Evolutionary conservation across 2,888 invertebrate genomes (phyloP).

Genomic region (Bimastos eiseni): DNA sequence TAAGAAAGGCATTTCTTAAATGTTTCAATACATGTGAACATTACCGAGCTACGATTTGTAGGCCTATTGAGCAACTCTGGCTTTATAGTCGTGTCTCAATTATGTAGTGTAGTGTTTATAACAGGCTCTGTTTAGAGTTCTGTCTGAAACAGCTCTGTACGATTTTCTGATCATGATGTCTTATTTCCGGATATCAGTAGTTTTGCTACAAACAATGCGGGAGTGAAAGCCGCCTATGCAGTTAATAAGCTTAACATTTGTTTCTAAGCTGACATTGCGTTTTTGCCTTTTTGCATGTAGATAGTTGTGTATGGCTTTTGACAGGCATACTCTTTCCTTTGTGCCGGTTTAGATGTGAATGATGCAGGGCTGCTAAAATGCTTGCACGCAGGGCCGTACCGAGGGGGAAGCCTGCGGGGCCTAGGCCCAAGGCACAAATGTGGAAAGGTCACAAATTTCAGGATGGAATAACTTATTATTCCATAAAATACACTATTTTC

Average conservation of each 20-base stretch:
- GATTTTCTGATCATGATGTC: background rate
- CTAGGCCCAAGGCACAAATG: too few species aligned
- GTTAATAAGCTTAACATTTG: background rate
- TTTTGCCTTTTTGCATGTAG: conserved; percentile 13
- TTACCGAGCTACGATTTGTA: background rate
- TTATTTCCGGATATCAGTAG: background rate
- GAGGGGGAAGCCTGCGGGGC: too few species aligned
- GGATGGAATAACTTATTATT: too few species aligned
- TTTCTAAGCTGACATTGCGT: background rate
- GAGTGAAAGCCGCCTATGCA: background rate
- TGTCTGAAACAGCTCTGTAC: background rate
- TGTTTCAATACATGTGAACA: background rate
- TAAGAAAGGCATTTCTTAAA: background rate
- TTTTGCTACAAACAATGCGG: background rate
- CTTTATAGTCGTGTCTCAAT: background rate
- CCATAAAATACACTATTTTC: too few species aligned
- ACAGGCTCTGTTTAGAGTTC: background rate
- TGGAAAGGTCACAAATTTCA: too few species aligned
- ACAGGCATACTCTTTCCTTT: background rate
- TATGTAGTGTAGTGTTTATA: background rate
- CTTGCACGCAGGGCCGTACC: too few species aligned
- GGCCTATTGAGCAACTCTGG: background rate
- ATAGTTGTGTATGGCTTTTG: background rate
- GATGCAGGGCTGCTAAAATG: background rate
- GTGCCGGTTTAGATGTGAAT: background rate